phyloP scores from a whole-genome alignment of 2,888 invertebrate genomes.

The Proisotoma minuta region DNA sequence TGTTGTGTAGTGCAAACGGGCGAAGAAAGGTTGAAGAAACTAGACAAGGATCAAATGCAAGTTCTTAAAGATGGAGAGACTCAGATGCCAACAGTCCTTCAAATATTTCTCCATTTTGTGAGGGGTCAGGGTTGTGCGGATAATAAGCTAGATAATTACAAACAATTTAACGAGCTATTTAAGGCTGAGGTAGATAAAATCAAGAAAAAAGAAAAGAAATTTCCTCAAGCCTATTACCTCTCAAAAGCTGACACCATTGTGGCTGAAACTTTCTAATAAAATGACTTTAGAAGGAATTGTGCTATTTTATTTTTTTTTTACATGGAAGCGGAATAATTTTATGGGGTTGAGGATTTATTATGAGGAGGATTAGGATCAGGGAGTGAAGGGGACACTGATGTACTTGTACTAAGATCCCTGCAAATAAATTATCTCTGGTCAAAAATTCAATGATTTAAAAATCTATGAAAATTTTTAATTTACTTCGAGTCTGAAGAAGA shows the following conservation, averaged over 20 bases:
- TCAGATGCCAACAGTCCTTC: not conserved
- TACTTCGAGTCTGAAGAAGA: too few relatives aligned
- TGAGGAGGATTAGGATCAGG: too few relatives aligned
- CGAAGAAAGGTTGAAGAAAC: not conserved
- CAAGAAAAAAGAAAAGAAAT: not conserved
- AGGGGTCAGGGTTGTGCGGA: not conserved
- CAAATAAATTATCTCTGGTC: too few relatives aligned
- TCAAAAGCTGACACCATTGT: not conserved
- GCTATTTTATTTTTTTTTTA: too few relatives aligned
- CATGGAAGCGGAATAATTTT: too few relatives aligned
- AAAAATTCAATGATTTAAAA: too few relatives aligned
- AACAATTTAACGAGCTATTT: not conserved
- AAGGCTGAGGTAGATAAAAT: not conserved
- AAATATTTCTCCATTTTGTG: not conserved
- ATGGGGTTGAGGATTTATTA: too few relatives aligned
- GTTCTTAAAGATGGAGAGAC: not conserved
- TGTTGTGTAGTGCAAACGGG: too few relatives aligned
- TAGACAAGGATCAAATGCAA: not conserved
- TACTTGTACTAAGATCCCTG: too few relatives aligned
- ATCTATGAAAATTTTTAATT: too few relatives aligned
- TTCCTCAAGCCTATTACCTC: not conserved
- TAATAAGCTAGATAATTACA: not conserved
- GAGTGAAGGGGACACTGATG: too few relatives aligned
- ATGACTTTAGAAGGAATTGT: too few relatives aligned
- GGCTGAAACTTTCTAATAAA: not conserved